Base-by-base conservation (phyloP, 2,888 invertebrate genomes). In the Tinea trinotella region DNA sequence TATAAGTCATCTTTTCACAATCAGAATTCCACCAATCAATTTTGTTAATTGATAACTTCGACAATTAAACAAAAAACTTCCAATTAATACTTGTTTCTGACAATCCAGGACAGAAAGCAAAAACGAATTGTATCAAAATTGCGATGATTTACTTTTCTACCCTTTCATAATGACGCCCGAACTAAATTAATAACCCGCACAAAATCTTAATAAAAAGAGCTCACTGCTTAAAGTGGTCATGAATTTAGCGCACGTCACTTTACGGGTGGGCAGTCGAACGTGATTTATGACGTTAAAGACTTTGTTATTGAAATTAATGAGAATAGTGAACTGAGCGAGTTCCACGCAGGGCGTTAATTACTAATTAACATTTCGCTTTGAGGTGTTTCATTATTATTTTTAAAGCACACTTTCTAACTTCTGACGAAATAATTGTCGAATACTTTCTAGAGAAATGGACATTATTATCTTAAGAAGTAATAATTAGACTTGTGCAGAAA, bases 291-390 rank as follows among this genome's bases (percentile, higher is more conserved):
- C 24, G 50, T 24, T 50, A 46, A 46, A 46, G 15, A 15, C 40
- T 12, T 40, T 40, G 40, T 40, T 46, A 46, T 46, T 46, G 46
- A 19, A 46, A 52, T 56, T 52, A 63, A 61, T 59, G 56, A 56
- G 59, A 57, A 55, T 54, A 50, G 55, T 18, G 30, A n/a, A 12
- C 18, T 57, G 54, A 24, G 55, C 56, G 54, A 54, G 15, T 19
- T 18, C 46, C 56, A 56, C 55, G 55, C 57, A 58, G 58, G 57
- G 59, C 60, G 58, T 59, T 66, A 64, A 65, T 66, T 62, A 65
- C 57, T 57, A 60, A 67, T 64, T 64, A 65, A 59, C 57, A 57
- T 57, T 48, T 55, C 30, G 15, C 15, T 40, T 40, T 40, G 30
- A 30, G 30, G 30, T 30, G 30, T 40, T 40, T n/a, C 15, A 18